phyloP scores from a whole-genome alignment of 2,113 vertebrate genomes.

The Zapus hudsonius region DNA sequence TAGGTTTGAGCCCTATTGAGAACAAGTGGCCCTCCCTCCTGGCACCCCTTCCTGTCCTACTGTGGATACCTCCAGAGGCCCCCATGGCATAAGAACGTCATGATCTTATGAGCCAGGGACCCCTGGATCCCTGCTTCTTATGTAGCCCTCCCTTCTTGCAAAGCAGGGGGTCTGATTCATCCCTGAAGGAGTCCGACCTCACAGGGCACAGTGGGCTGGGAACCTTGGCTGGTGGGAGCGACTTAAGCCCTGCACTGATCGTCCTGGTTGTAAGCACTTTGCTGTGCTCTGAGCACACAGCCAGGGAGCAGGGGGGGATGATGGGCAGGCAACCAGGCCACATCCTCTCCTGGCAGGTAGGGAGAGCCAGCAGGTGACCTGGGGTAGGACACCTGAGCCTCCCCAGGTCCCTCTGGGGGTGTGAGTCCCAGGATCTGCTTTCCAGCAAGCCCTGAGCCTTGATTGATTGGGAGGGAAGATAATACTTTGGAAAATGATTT shows the following conservation, averaged over 20 bases:
- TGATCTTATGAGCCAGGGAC: neutral
- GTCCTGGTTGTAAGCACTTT: fast-evolving
- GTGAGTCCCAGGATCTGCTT: fast-evolving
- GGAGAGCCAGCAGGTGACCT: neutral
- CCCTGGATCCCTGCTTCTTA: neutral
- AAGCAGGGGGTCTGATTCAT: neutral
- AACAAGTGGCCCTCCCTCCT: neutral
- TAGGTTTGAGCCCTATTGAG: neutral
- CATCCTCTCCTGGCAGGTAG: neutral
- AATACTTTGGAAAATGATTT: neutral
- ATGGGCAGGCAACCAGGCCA: too few relatives aligned
- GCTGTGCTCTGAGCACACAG: too few relatives aligned
- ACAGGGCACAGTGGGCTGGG: neutral
- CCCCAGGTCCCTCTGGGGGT: fast-evolving
- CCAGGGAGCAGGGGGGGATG: fast-evolving
- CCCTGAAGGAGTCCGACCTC: too few relatives aligned
- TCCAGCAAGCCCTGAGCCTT: neutral
- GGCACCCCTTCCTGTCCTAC: too few relatives aligned
- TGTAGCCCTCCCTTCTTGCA: too few relatives aligned
- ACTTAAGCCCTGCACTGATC: fast-evolving
- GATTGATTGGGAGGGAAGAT: neutral
- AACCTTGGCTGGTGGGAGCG: too few relatives aligned
- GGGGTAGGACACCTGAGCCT: neutral
- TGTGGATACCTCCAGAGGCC: neutral
- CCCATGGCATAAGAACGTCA: too few relatives aligned